These are phyloP conservation scores for Ceratina australensis DNA, from an alignment of 1,140 invertebrate genomes.

Conservation along the genomic window DNA sequence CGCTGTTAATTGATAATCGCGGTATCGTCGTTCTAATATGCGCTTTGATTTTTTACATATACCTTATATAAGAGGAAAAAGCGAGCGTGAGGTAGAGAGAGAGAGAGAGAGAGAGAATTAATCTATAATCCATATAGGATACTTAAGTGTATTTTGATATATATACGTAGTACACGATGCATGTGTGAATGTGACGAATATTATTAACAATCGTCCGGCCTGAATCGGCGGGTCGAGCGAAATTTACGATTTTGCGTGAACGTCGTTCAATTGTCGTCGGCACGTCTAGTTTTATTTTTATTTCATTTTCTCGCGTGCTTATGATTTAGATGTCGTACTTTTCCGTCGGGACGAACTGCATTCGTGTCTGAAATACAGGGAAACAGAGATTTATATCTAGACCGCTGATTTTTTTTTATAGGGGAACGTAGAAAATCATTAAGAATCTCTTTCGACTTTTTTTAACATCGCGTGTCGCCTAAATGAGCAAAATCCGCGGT, in stretches of 20 bases:
- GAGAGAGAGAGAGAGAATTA: constrained; percentile 43
- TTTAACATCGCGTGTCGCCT: too few species aligned
- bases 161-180: constrained; percentile 25
- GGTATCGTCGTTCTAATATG: constrained; percentile 51
- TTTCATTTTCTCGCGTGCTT: constrained; percentile 4
- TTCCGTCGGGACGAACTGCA: constrained; percentile 7
- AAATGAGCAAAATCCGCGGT: too few species aligned
- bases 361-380: neutral
- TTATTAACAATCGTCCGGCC: constrained; percentile 26
- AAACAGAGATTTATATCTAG: too few species aligned
- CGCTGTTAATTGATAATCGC: constrained; percentile 50
- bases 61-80: constrained; percentile 29
- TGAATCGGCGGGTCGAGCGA: constrained; percentile 25
- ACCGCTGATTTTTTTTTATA: too few species aligned
- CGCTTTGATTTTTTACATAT: constrained; percentile 61
- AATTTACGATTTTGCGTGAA: constrained; percentile 38
- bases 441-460: too few species aligned
- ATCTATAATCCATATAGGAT: constrained; percentile 30
- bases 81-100: neutral
- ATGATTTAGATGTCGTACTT: constrained; percentile 39
- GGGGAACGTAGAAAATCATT: too few species aligned
- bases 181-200: constrained; percentile 33
- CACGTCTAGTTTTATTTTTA: constrained; percentile 37
- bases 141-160: constrained; percentile 62
- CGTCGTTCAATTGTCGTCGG: constrained; percentile 36